Percentiles rank a stretch among this genome's conserved stretches.
phyloP scores from a whole-genome alignment of 2,113 vertebrate species.

The Oophaga pumilio region DNA sequence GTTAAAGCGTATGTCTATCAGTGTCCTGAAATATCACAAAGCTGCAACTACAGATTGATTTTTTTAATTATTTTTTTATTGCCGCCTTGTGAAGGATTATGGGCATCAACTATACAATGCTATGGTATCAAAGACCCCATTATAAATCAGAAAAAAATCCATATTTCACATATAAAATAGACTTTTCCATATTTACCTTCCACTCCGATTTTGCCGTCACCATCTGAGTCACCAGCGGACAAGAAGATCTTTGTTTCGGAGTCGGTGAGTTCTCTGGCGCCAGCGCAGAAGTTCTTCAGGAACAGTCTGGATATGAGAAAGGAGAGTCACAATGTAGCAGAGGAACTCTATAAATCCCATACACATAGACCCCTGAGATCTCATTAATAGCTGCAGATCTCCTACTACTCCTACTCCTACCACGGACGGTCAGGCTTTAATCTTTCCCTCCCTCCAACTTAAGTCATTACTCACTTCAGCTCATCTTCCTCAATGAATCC shows the following conservation, averaged over 20 bases:
- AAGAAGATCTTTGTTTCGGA: constrained; percentile 75
- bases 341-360: not conserved
- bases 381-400: not conserved
- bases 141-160: not conserved
- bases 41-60: too few relatives aligned
- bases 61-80: too few relatives aligned
- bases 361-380: not conserved
- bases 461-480: constrained; percentile 71
- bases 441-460: not conserved
- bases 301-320: constrained; percentile 68
- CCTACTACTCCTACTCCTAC: too few relatives aligned
- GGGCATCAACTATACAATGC: not conserved
- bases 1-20: not conserved
- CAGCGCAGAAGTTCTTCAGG: constrained; percentile 77
- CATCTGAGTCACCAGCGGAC: constrained; percentile 74
- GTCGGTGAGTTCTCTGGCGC: constrained; percentile 73
- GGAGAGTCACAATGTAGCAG: not conserved
- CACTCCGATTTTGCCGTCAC: constrained; percentile 80
- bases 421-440: not conserved
- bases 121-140: not conserved
- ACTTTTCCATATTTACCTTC: constrained; percentile 68
- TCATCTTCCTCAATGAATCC: constrained; percentile 86
- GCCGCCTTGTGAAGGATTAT: not conserved
- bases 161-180: not conserved
- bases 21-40: too few relatives aligned